phyloP scores from a whole-genome alignment of 2,888 invertebrate species.

The Sarcophaga caerulescens region DNA sequence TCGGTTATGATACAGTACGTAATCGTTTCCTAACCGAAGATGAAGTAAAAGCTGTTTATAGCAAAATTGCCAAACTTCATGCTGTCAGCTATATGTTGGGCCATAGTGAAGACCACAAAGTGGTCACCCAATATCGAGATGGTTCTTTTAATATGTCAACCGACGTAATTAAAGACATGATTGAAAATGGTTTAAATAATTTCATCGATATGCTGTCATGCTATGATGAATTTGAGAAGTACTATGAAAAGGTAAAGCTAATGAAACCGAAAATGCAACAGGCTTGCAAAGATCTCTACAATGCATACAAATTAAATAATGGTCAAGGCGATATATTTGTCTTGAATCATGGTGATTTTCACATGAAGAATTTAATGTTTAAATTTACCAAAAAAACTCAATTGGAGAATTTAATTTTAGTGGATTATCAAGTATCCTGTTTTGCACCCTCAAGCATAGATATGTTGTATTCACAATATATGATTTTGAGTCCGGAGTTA shows the following conservation, averaged over 20 bases:
- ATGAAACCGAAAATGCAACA: slow-evolving; percentile 56
- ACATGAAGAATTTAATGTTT: slow-evolving; percentile 75
- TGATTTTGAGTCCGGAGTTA: slow-evolving; percentile 60
- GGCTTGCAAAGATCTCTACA: slow-evolving; percentile 37
- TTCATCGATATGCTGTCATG: slow-evolving; percentile 69
- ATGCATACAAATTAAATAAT: slow-evolving; percentile 27
- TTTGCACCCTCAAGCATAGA: slow-evolving; percentile 68
- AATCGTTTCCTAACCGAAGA: slow-evolving; percentile 57
- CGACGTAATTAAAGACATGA: slow-evolving; percentile 40
- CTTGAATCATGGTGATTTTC: slow-evolving; percentile 76
- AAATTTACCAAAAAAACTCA: slow-evolving; percentile 59
- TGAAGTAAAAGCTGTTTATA: slow-evolving; percentile 64
- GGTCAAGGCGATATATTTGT: slow-evolving; percentile 67
- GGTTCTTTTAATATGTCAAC: slow-evolving; percentile 10
- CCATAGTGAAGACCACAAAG: slow-evolving; percentile 45
- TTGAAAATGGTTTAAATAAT: slow-evolving; percentile 60
- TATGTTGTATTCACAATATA: slow-evolving; percentile 63
- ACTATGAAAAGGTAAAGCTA: slow-evolving; percentile 68
- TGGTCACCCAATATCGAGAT: slow-evolving; percentile 40
- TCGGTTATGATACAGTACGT: slow-evolving; percentile 54
- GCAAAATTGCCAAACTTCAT: slow-evolving; percentile 68
- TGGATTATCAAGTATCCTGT: slow-evolving; percentile 67
- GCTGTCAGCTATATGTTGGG: slow-evolving; percentile 68
- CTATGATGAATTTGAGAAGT: slow-evolving; percentile 63
- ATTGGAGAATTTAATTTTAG: slow-evolving; percentile 55